Evolutionary conservation across 1,140 invertebrate species (phyloP), one percentile per base, ranked within the genome.

Genomic region (Piezodorus guildinii): DNA sequence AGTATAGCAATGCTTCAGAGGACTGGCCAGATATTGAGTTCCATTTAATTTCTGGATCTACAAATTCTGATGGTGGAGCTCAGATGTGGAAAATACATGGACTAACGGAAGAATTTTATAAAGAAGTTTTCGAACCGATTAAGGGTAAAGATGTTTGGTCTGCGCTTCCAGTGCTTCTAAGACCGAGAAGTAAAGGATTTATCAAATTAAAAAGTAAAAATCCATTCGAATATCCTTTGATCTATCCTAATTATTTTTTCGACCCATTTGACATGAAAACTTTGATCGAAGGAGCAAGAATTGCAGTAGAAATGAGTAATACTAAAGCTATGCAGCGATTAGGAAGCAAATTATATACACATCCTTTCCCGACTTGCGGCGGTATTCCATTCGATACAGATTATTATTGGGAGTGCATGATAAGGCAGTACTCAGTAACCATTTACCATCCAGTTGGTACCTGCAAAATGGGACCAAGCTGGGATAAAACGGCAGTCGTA

Each of bases 11-110:
- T 69, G 81, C 80, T 0, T 81, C 85, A 0, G 80, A 91, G 5
- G 91, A 95, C 71, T 94, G 84, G 71, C 92, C 92, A 0, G 92
- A 96, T 70, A 91, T 94, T 19, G 91, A 96, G 68, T 86, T 95
- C 66, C 92, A 94, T 72, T 94, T 94, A 68, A 81, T 93, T n/a
- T 91, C 90, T 0, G 91, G 90, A 0, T 90, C 88, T 1, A 90
- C 88, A 0, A 91, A 89, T 70, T 91, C 90, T 0, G 92, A 95
- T 68, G 88, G 87, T 0, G 91, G 91, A 0, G 80, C 82, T 19
- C 89, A 93, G 69, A 72, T 93, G 10, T 79, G 87, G 16, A 91
- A 90, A 74, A 85, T 85, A 0, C 89, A 92, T 67, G 90, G 90
- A 0, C 68, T 90, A 0, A 83, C 81, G 0, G 83, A 87, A 43